phyloP scores from a whole-genome alignment of 2,888 invertebrate genomes.

The Drosophila percnosoma region DNA sequence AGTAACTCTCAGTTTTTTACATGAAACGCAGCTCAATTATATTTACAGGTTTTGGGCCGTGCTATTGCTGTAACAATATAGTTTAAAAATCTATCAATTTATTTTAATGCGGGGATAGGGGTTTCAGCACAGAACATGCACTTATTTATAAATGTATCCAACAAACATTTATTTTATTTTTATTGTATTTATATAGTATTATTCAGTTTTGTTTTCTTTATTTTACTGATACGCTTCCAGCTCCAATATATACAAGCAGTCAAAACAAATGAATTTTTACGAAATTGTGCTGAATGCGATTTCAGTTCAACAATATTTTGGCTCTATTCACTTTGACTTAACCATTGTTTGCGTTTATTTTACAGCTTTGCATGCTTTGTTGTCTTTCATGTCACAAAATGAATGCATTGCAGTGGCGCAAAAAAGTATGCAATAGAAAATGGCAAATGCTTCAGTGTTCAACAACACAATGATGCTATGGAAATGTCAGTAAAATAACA shows the following conservation, averaged over 20 bases:
- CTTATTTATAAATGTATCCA: slow-evolving; percentile 16
- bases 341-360: slow-evolving; percentile 17
- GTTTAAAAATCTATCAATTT: slow-evolving; percentile 22
- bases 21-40: slow-evolving; percentile 58
- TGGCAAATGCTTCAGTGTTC: slow-evolving; percentile 4
- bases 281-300: slow-evolving; percentile 12
- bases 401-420: slow-evolving; percentile 6
- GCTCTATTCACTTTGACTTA: slow-evolving; percentile 33
- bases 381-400: slow-evolving; percentile 10
- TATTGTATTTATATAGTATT: slow-evolving; percentile 1
- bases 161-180: slow-evolving; percentile 29
- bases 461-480: slow-evolving; percentile 31
- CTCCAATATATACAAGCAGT: slow-evolving; percentile 12
- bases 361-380: slow-evolving; percentile 32
- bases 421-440: slow-evolving; percentile 47
- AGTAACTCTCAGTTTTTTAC: slow-evolving; percentile 20
- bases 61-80: slow-evolving; percentile 50
- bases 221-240: background rate
- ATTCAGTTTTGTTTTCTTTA: slow-evolving; percentile 8
- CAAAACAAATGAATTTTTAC: slow-evolving; percentile 6
- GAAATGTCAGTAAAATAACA: slow-evolving; percentile 48
- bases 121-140: slow-evolving; percentile 50
- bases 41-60: slow-evolving; percentile 59
- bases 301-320: slow-evolving; percentile 14
- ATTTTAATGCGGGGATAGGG: slow-evolving; percentile 10